Evolutionary conservation across 2,113 vertebrate species (phyloP).

Genomic region (Uropsilus gracilis): DNA sequence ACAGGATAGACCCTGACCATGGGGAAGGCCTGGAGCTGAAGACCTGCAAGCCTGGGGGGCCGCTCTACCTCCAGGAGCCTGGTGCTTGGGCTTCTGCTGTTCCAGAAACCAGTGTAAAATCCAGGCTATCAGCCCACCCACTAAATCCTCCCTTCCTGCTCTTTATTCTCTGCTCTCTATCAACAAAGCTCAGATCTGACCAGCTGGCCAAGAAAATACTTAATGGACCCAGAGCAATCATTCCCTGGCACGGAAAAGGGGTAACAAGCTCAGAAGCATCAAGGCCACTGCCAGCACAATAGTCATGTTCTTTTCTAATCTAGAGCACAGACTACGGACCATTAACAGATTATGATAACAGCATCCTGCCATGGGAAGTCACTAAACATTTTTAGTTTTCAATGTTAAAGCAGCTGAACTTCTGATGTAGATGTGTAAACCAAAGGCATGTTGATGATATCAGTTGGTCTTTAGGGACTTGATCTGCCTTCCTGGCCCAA

Average conservation of each 20-base stretch:
- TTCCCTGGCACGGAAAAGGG: background rate
- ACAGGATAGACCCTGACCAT: no score
- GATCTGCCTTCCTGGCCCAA: background rate
- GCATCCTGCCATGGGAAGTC: background rate
- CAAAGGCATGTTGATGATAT: background rate
- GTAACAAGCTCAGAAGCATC: background rate
- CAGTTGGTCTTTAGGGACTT: background rate
- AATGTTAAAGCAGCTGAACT: background rate
- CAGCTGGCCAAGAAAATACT: background rate
- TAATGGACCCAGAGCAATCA: background rate
- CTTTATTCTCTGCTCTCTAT: no score
- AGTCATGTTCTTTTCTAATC: background rate
- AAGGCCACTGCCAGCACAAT: background rate
- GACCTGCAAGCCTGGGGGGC: no score
- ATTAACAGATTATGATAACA: background rate
- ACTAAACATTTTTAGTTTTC: no score
- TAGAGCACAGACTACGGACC: background rate
- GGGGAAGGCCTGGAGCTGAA: no score
- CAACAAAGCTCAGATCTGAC: no score
- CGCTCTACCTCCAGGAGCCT: no score
- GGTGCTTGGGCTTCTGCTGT: no score
- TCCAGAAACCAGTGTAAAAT: no score
- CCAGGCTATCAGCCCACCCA: no score
- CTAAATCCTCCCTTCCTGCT: no score
- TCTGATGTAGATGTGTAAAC: background rate